These are phyloP conservation scores for Reinhardtius hippoglossoides DNA, from an alignment of 2,113 vertebrate species.

Conservation along the genomic window DNA sequence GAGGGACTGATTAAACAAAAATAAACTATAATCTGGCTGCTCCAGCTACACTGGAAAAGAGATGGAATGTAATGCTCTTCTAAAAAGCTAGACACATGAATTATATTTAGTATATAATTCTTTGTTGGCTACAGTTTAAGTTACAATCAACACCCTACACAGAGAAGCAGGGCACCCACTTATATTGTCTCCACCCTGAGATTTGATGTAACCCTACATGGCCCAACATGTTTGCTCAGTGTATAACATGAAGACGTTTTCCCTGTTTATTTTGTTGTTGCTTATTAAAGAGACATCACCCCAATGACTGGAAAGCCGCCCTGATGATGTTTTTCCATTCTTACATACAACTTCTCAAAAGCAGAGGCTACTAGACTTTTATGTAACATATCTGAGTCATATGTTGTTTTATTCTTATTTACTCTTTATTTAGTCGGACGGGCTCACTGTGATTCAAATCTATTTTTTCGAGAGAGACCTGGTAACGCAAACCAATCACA, in stretches of 20 bases:
- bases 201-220: constrained; percentile 25
- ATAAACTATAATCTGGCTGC: background rate
- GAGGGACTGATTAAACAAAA: background rate
- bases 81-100: background rate
- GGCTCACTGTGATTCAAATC: background rate
- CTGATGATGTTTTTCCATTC: background rate
- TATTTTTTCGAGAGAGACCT: background rate
- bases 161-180: background rate
- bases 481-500: background rate
- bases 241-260: background rate
- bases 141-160: background rate
- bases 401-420: background rate
- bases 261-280: background rate
- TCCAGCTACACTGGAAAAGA: background rate
- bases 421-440: background rate
- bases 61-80: background rate
- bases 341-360: background rate
- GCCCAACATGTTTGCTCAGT: constrained; percentile 2
- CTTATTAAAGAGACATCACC: background rate
- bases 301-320: background rate
- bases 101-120: background rate
- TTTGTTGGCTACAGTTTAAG: background rate
- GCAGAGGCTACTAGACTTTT: constrained; percentile 4
- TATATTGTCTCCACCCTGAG: constrained; percentile 10
- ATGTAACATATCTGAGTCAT: background rate